Percentiles rank a stretch among this genome's conserved stretches.
These are phyloP conservation scores for Caranx melampygus DNA, from an alignment of 2,113 vertebrate species.

Conservation along the genomic window DNA sequence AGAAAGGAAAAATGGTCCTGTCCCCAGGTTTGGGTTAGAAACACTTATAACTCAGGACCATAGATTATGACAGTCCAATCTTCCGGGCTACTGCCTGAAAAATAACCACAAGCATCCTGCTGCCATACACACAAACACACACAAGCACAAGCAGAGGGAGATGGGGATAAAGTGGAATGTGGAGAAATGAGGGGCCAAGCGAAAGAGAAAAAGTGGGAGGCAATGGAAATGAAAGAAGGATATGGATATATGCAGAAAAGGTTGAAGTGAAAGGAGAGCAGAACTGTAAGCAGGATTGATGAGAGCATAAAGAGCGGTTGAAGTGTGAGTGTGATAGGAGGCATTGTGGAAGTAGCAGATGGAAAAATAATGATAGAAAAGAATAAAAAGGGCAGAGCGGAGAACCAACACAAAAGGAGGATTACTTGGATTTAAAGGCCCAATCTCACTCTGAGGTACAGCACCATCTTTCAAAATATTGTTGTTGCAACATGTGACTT, in stretches of 20 bases:
- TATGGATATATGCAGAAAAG: constrained; percentile 73
- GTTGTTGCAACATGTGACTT: neutral
- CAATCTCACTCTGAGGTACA: constrained; percentile 18
- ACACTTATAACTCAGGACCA: constrained; percentile 86
- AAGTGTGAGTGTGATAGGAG: constrained; percentile 52
- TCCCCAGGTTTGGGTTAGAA: constrained; percentile 80
- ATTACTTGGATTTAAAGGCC: constrained; percentile 41
- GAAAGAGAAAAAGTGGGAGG: constrained; percentile 56
- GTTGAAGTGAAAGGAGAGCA: constrained; percentile 60
- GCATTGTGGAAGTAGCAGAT: constrained; percentile 59
- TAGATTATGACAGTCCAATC: constrained; percentile 87
- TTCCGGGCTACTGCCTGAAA: constrained; percentile 83
- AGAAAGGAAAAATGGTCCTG: constrained; percentile 67
- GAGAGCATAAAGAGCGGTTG: constrained; percentile 60
- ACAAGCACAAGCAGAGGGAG: constrained; percentile 39
- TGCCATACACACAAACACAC: constrained; percentile 64
- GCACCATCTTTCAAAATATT: constrained; percentile 23
- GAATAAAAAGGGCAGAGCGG: constrained; percentile 36
- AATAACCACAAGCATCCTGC: constrained; percentile 79
- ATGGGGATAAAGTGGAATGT: constrained; percentile 66
- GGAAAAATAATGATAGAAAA: constrained; percentile 63
- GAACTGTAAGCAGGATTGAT: constrained; percentile 70
- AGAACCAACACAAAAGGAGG: constrained; percentile 49
- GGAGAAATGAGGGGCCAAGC: constrained; percentile 65
- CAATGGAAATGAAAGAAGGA: constrained; percentile 68